Base-by-base conservation (phyloP, 35 echinoderm and acorn worm genomes). In the Heliocidaris tuberculata region DNA sequence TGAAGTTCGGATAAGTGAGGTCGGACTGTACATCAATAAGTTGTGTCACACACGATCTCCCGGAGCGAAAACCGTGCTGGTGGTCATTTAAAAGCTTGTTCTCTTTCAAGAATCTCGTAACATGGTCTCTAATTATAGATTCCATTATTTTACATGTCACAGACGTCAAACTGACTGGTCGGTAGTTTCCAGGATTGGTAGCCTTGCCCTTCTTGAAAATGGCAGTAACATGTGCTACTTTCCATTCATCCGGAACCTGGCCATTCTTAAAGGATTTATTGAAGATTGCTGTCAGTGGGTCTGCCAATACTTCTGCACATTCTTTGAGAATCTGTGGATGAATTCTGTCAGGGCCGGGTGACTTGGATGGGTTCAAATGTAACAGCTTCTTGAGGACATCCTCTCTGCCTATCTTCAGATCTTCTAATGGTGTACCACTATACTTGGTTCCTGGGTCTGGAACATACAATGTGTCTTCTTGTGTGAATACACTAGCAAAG, bases 31-130 rank as follows among this genome's bases (percentile, higher is more conserved):
- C 90, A 24, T 49, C 87, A 6, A 96, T 93, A 6, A 96, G 70
- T 31, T 96, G 90, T 86, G 95, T 86, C 24, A 96, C 91, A 96
- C 92, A 96, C 48, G 95, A 96, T 86, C 49, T 93, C 4, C 95
- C 95, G 19, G 90, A 54, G 16, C 90, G 60, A 94, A 96, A 96
- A 49, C 95, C 95, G 93, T 96, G 59, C 31, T 96, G 95, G 16
- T 93, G 30, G 19, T 96, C 85, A 86, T 49, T 96, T 31, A 96
- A 30, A 31, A 96, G 92, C 12, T 85, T 87, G 29, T 88, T 13
- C 7, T 27, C 31, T 86, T 96, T 92, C 91, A 96, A 86, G 31
- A 86, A 86, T 21, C 50, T 86, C 48, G 88, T 86, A 50, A 96
- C 31, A 30, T 93, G 9, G 59, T 94, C 92, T 88, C 92, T 86